A percentile compares a stretch with the other conserved stretches of the same genome.
These are phyloP conservation scores for Micromys minutus DNA, from an alignment of 2,113 vertebrate species.

Conservation along the genomic window DNA sequence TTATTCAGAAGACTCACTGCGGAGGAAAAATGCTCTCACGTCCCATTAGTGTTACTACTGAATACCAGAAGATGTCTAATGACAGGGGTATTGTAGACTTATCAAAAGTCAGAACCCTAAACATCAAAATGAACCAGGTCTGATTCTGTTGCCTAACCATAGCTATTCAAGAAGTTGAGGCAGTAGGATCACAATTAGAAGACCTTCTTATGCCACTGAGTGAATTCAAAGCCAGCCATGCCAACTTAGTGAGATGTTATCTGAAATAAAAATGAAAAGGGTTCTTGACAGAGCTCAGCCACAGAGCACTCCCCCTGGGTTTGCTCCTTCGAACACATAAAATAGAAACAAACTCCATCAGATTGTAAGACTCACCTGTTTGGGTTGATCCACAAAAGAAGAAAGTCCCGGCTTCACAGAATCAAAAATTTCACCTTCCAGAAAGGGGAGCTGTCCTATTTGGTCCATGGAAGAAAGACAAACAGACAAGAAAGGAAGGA, in stretches of 20 bases:
- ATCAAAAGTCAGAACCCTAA: slow-evolving; percentile 3
- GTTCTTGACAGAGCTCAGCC: background rate
- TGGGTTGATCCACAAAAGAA: slow-evolving; percentile 93
- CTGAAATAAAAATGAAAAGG: background rate
- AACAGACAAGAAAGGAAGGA: background rate
- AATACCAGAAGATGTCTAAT: slow-evolving; percentile 51
- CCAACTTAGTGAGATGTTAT: background rate
- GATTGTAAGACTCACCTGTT: slow-evolving; percentile 87
- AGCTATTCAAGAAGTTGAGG: background rate
- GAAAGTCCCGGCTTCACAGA: slow-evolving; percentile 98
- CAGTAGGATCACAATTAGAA: background rate
- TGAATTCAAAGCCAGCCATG: background rate
- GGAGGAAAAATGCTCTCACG: slow-evolving; percentile 27
- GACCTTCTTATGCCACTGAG: background rate
- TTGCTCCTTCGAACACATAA: background rate
- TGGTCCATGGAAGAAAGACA: slow-evolving; percentile 54
- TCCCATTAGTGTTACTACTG: background rate
- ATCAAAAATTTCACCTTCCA: slow-evolving; percentile 97
- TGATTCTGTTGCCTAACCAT: background rate
- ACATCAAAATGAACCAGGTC: background rate
- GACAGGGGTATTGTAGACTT: background rate
- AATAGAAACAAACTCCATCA: background rate
- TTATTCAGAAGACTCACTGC: background rate
- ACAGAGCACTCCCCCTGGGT: background rate
- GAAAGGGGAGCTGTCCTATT: slow-evolving; percentile 89